Evolutionary conservation across 2,888 invertebrate genomes (phyloP).

Genomic region (Hartigia nigra): DNA sequence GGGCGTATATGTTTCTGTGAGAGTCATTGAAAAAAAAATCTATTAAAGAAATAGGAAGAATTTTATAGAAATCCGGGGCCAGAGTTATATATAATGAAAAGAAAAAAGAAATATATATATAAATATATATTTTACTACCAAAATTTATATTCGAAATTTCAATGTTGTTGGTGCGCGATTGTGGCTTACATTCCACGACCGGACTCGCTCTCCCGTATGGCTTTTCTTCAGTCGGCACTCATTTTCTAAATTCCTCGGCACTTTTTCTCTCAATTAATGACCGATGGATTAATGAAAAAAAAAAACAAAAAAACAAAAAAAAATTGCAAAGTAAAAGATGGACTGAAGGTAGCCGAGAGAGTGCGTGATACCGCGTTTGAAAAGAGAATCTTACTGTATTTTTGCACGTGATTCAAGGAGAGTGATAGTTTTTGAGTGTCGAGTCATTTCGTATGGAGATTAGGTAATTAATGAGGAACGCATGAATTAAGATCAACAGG

Average conservation of each 20-base stretch:
- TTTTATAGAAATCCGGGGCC: slow-evolving; percentile 61
- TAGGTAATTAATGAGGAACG: slow-evolving; percentile 20
- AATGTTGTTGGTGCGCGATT: slow-evolving; percentile 60
- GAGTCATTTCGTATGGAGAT: slow-evolving; percentile 13
- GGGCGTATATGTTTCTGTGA: not conserved
- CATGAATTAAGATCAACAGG: slow-evolving; percentile 13
- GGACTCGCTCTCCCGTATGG: slow-evolving; percentile 19
- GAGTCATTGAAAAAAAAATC: slow-evolving; percentile 27
- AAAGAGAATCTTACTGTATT: not conserved
- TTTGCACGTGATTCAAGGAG: not conserved
- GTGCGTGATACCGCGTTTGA: not conserved
- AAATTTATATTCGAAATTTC: slow-evolving; percentile 66
- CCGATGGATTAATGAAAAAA: slow-evolving; percentile 27
- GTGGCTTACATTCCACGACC: slow-evolving; percentile 64
- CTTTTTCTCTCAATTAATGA: slow-evolving; percentile 3
- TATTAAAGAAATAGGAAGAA: slow-evolving; percentile 36
- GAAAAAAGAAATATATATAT: slow-evolving; percentile 42
- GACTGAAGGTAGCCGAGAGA: not conserved
- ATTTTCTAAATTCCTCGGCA: slow-evolving; percentile 15
- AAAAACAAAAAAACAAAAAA: slow-evolving; percentile 17
- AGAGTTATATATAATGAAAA: slow-evolving; percentile 47
- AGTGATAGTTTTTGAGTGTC: not conserved
- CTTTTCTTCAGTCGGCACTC: slow-evolving; percentile 6
- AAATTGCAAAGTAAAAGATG: not conserved
- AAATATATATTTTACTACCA: slow-evolving; percentile 64